Base-by-base conservation (phyloP, 2,113 vertebrate genomes). In the Micronycteris hirsuta region DNA sequence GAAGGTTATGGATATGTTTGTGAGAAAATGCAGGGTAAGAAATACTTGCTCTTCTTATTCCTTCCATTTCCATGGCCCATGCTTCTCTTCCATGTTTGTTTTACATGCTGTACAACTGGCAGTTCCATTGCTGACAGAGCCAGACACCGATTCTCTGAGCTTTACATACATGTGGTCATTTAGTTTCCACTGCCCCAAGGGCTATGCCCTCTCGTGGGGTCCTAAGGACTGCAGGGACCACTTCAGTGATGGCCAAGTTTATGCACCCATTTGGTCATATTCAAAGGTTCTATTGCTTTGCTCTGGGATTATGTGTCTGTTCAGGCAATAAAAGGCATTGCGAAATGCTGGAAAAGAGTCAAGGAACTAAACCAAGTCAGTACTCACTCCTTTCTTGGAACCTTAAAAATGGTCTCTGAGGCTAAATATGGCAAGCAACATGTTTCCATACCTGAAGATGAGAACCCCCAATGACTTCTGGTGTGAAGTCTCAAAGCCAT, bases 1-100 rank as follows among this genome's bases (percentile, higher is more conserved):
- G 97, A 98, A 91, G 98, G 97, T 49, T 99, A 99, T 20, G 99
- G 99, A 49, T 99, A 99, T 98, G 97, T 99, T 81, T 99, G 99
- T 99, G 99, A 99, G 89, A 99, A 99, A 98, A 87, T 97, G 94
- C 99, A 99, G 97, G 99, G 99, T 99, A 98, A 97, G 98, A 31
- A 95, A 97, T 87, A 47, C 77, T 92, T 73, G 22, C 91, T 87
- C 63, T 74, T 96, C 96, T 98, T 92, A 45, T 80, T 96, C 74
- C 22, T 92, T 94, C 91, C n/a, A 67, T 94, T 91, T 88, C 41
- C 19, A 65, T 26, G 20, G 8, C 5, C 54, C 2, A 24, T 19
- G 33, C 15, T 76, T 45, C n/a, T 95, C 49, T 93, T 93, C 52
- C 20, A 36, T 68, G 74, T 94, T 86, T 96, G 63, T 36, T 86